phyloP scores from a whole-genome alignment of 2,113 vertebrate genomes.

The Trogon surrucura region DNA sequence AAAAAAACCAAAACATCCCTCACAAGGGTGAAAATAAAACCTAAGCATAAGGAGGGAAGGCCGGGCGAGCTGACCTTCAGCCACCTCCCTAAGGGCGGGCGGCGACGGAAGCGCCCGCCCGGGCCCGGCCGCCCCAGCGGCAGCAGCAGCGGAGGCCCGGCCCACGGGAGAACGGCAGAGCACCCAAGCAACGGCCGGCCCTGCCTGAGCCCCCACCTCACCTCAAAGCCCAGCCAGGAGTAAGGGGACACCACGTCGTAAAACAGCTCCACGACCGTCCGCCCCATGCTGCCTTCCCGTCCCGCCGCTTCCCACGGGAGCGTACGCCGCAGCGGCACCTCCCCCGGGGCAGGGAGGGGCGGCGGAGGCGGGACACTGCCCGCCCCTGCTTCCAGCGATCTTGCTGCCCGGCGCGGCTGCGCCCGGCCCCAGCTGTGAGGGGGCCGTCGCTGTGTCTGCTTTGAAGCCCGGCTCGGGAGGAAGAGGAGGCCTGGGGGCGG shows the following conservation, averaged over 20 bases:
- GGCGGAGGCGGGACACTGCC: neutral
- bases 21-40: accelerated
- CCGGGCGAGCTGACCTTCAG: neutral
- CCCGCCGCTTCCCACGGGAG: neutral
- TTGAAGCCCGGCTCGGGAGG: neutral
- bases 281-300: accelerated
- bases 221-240: slow-evolving; percentile 58
- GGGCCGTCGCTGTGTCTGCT: accelerated
- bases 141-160: neutral
- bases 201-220: neutral
- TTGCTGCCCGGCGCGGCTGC: neutral
- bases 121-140: neutral
- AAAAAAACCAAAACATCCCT: neutral
- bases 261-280: neutral
- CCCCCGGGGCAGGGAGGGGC: neutral
- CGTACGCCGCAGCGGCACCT: accelerated
- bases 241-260: slow-evolving; percentile 61
- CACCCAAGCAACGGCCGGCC: neutral
- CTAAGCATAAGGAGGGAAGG: accelerated
- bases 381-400: no score
- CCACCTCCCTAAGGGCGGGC: neutral
- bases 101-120: neutral
- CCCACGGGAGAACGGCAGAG: no score
- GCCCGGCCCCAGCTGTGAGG: neutral
- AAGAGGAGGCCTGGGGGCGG: neutral